These are phyloP conservation scores for Poeciliopsis presidionis DNA, from an alignment of 2,797 vertebrate genomes.

Conservation along the genomic window DNA sequence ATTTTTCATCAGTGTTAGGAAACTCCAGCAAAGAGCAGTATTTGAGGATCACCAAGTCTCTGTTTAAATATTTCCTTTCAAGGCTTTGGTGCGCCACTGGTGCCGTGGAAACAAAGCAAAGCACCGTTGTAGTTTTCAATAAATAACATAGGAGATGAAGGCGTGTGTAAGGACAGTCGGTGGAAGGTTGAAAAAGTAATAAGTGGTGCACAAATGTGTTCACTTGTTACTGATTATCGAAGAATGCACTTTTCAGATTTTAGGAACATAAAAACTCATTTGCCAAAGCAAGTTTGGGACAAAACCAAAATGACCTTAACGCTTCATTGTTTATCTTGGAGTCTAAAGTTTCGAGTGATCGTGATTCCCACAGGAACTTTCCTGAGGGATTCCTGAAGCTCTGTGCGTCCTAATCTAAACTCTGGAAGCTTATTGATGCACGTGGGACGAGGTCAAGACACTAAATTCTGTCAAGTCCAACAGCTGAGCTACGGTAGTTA, in stretches of 20 bases:
- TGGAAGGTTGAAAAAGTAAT: background rate
- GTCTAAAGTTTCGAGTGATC: too few relatives aligned
- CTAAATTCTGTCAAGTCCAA: background rate
- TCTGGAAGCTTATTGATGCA: too few relatives aligned
- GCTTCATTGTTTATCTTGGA: too few relatives aligned
- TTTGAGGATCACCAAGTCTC: background rate
- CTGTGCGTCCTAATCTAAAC: too few relatives aligned
- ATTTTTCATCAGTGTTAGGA: background rate
- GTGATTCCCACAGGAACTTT: too few relatives aligned
- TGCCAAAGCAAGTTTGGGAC: too few relatives aligned
- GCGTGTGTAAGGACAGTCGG: background rate
- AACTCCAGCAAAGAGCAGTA: background rate
- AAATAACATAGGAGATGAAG: background rate
- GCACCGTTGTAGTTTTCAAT: background rate
- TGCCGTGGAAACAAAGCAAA: background rate
- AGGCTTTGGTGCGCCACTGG: background rate
- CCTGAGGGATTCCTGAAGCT: too few relatives aligned
- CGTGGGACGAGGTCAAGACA: background rate
- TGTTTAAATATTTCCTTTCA: background rate
- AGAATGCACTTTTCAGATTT: background rate
- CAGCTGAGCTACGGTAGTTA: background rate
- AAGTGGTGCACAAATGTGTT: background rate
- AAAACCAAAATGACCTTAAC: too few relatives aligned
- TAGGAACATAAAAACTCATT: background rate
- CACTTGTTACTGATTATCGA: background rate